A percentile compares a stretch with the other conserved stretches of the same genome.
Conservation (phyloP, 92 coral and sea anemone genomes). For the Plumapathes pennacea region DNA sequence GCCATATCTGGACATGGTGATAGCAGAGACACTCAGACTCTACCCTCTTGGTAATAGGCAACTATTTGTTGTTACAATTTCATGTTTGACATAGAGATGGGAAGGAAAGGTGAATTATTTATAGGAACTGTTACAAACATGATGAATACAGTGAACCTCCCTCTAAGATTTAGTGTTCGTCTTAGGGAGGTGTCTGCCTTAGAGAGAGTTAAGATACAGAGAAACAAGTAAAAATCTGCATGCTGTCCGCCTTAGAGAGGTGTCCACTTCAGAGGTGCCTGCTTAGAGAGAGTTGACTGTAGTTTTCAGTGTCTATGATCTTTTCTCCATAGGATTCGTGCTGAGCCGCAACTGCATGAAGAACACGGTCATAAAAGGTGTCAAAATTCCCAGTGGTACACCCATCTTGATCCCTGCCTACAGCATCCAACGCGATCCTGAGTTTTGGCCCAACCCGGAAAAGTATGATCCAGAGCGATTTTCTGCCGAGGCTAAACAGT, state of each 20-base stretch:
- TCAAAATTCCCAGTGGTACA: conserved; percentile 29
- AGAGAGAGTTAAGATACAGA: too few species aligned
- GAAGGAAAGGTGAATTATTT: too few species aligned
- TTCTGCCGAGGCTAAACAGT: conserved; percentile 45
- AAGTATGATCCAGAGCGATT: conserved; percentile 68
- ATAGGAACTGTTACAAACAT: too few species aligned
- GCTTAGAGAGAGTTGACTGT: too few species aligned
- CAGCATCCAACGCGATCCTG: conserved; percentile 52
- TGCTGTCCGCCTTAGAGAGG: too few species aligned
- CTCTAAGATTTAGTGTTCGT: too few species aligned
- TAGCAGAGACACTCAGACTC: conserved; percentile 52
- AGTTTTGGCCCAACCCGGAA: conserved; percentile 56
- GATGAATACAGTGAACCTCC: too few species aligned
- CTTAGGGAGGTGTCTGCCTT: too few species aligned
- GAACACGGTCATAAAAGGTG: conserved; percentile 32
- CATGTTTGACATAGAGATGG: too few species aligned
- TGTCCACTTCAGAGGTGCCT: not conserved
- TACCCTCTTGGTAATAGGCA: conserved; percentile 40
- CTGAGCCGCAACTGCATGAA: conserved; percentile 33
- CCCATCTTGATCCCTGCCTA: conserved; percentile 26
- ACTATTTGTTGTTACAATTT: too few species aligned
- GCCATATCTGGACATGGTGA: conserved; percentile 55
- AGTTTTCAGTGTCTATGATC: too few species aligned
- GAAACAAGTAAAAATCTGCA: too few species aligned
- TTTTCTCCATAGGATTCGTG: conserved; percentile 18